A percentile compares a stretch with the other conserved stretches of the same genome.
phyloP scores from a whole-genome alignment of 2,113 vertebrate genomes.

The Petrocephalus zakoni region DNA sequence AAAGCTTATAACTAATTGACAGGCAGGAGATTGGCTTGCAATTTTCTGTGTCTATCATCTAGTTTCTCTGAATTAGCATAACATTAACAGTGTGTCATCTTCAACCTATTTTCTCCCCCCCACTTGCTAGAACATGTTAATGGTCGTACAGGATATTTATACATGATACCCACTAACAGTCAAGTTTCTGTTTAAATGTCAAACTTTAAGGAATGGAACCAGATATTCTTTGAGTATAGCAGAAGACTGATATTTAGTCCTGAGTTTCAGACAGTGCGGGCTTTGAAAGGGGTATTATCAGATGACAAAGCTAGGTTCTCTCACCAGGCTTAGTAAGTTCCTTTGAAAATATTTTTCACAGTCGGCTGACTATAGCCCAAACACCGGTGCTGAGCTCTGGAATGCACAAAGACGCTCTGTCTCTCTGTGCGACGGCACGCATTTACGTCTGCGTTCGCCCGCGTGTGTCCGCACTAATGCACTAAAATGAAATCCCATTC shows the following conservation, averaged over 20 bases:
- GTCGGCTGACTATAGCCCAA: constrained; percentile 13
- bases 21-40: constrained; percentile 33
- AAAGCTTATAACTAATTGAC: constrained; percentile 23
- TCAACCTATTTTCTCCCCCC: constrained; percentile 22
- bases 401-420: neutral
- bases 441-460: neutral
- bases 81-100: constrained; percentile 34
- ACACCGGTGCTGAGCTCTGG: neutral
- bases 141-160: constrained; percentile 48
- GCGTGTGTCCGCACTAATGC: neutral
- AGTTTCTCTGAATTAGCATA: constrained; percentile 25
- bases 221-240: constrained; percentile 41
- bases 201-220: constrained; percentile 41
- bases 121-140: constrained; percentile 49
- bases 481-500: neutral
- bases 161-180: constrained; percentile 45
- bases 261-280: constrained; percentile 46
- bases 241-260: constrained; percentile 43
- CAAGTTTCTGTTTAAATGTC: constrained; percentile 45
- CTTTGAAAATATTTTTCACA: constrained; percentile 15
- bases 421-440: neutral
- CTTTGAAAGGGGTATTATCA: constrained; percentile 48
- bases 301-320: constrained; percentile 34
- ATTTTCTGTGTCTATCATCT: constrained; percentile 36
- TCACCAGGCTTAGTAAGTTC: constrained; percentile 35